These are phyloP conservation scores for Eurytoma californica DNA, from an alignment of 2,888 invertebrate species.

Conservation along the genomic window DNA sequence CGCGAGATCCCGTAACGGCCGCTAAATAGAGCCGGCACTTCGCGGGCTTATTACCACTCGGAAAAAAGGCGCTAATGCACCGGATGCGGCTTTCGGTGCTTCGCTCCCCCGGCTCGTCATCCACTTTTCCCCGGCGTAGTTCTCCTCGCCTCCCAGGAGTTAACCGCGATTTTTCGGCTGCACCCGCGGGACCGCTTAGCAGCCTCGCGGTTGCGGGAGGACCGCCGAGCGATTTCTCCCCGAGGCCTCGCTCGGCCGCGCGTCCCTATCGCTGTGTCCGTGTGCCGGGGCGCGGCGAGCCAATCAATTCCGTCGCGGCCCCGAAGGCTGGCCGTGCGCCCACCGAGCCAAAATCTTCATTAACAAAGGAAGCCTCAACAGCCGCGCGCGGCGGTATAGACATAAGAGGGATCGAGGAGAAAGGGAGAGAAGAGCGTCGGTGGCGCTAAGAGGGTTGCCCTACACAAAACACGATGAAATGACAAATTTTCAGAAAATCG, in stretches of 20 bases:
- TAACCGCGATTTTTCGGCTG: conserved; percentile 9
- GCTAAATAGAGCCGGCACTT: too few relatives aligned
- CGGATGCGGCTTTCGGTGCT: background rate
- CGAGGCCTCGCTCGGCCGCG: background rate
- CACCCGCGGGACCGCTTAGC: conserved; percentile 35
- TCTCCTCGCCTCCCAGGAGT: background rate
- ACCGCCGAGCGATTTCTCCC: conserved; percentile 1
- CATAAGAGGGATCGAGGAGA: background rate
- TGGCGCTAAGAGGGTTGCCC: conserved; percentile 15
- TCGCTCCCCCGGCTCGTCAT: conserved; percentile 18
- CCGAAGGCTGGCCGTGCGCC: background rate
- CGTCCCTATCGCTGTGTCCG: background rate
- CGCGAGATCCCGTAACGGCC: too few relatives aligned
- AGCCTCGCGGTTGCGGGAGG: background rate
- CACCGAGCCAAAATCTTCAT: conserved; percentile 24
- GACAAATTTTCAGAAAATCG: conserved; percentile 25
- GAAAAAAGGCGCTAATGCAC: too few relatives aligned
- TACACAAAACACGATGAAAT: conserved; percentile 26
- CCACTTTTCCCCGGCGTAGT: background rate
- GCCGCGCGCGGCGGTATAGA: background rate
- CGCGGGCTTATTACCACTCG: too few relatives aligned
- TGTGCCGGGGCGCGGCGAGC: background rate
- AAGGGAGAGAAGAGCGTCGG: conserved; percentile 7
- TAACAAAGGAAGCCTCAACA: conserved; percentile 8
- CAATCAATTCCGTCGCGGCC: conserved; percentile 35